Evolutionary conservation across 1,140 invertebrate genomes (phyloP).

Genomic region (Ruditapes philippinarum): DNA sequence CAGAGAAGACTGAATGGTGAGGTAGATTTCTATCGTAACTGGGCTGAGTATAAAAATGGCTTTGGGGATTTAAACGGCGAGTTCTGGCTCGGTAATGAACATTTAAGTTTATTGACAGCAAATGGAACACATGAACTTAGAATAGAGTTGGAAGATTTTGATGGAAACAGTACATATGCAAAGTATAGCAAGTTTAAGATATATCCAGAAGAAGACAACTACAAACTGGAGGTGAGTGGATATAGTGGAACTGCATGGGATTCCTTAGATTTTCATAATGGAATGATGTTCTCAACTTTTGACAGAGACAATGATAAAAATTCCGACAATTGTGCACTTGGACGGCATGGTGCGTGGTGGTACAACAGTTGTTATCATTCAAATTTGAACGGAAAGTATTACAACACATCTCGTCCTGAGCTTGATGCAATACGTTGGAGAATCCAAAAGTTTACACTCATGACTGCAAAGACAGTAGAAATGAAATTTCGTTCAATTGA

Average conservation of each 20-base stretch:
- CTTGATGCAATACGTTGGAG: too few species aligned
- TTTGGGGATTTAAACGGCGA: slow-evolving; percentile 94
- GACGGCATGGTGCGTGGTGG: not conserved
- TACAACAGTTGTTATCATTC: not conserved
- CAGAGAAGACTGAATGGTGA: slow-evolving; percentile 92
- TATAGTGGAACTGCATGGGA: not conserved
- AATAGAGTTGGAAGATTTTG: slow-evolving; percentile 86
- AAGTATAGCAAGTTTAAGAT: not conserved
- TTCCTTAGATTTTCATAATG: not conserved
- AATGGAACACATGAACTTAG: slow-evolving; percentile 88
- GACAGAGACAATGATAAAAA: not conserved
- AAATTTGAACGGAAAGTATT: not conserved
- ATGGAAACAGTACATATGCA: not conserved
- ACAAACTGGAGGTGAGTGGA: not conserved
- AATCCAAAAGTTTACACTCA: too few species aligned
- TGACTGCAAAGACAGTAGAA: too few species aligned
- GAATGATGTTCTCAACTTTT: not conserved
- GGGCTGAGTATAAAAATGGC: slow-evolving; percentile 97
- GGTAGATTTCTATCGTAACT: slow-evolving; percentile 95
- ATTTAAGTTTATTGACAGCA: slow-evolving; percentile 84
- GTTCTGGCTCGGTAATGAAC: slow-evolving; percentile 86
- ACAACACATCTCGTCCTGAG: too few species aligned
- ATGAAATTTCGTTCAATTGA: too few species aligned
- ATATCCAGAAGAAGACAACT: not conserved
- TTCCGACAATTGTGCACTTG: not conserved